These are phyloP conservation scores for Astyanax mexicanus DNA, from an alignment of 2,797 vertebrate genomes.

Conservation along the genomic window DNA sequence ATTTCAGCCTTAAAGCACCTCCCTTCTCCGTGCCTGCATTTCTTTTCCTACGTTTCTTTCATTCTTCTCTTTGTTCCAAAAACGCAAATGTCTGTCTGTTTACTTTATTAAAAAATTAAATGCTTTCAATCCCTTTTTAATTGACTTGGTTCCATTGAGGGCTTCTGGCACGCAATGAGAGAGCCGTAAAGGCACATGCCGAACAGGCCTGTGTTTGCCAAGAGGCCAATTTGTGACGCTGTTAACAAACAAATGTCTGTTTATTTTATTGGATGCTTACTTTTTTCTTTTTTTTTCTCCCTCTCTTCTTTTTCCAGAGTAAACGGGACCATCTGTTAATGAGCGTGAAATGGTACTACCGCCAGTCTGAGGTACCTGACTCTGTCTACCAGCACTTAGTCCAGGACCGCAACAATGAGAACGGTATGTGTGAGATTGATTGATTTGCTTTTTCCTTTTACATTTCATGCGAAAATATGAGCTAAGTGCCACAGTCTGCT, in stretches of 20 bases:
- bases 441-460: constrained; percentile 21
- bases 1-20: background rate
- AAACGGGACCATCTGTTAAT: constrained; percentile 99
- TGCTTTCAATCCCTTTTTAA: constrained; percentile 79
- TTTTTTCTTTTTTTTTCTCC: constrained; percentile 56
- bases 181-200: constrained; percentile 67
- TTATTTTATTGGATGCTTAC: constrained; percentile 62
- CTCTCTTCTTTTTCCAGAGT: constrained; percentile 84
- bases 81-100: constrained; percentile 63
- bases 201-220: constrained; percentile 68
- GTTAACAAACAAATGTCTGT: constrained; percentile 75
- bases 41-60: constrained; percentile 43
- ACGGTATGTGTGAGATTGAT: constrained; percentile 78
- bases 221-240: constrained; percentile 68
- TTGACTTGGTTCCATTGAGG: constrained; percentile 73
- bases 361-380: constrained; percentile 98
- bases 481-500: constrained; percentile 8
- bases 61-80: constrained; percentile 29
- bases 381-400: constrained; percentile 99
- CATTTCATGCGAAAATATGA: constrained; percentile 15
- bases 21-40: constrained; percentile 13
- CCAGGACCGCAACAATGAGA: constrained; percentile 99
- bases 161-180: constrained; percentile 65
- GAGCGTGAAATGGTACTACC: constrained; percentile 99
- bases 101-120: constrained; percentile 78